Evolutionary conservation across 2,888 invertebrate genomes (phyloP).

Genomic region (Rhagonycha lutea): DNA sequence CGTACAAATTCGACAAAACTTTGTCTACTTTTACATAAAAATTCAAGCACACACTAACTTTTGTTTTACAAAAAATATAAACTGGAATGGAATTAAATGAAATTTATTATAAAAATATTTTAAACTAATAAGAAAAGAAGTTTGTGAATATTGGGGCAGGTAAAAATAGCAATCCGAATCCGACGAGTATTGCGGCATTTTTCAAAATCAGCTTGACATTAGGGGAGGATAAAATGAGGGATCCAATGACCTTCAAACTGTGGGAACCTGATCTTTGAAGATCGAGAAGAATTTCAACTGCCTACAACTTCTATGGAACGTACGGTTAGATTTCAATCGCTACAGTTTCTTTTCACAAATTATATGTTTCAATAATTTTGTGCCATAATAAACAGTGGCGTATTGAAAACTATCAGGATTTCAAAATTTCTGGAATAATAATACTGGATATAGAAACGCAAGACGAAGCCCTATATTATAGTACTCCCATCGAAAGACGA

Average conservation of each 20-base stretch:
- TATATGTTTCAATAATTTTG: too few relatives aligned
- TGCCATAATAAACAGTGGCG: too few relatives aligned
- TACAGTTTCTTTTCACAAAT: background rate
- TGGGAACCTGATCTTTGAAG: conserved; percentile 11
- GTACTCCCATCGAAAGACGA: too few relatives aligned
- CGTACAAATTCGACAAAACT: background rate
- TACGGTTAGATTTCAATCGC: background rate
- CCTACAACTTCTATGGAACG: background rate
- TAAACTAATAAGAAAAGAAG: too few relatives aligned
- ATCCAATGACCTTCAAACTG: conserved; percentile 15
- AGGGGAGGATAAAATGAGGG: conserved; percentile 18
- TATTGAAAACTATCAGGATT: too few relatives aligned
- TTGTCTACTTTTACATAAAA: background rate
- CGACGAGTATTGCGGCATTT: conserved; percentile 16
- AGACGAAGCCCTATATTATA: too few relatives aligned
- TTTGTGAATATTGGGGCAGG: conserved; percentile 10
- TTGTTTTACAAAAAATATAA: background rate
- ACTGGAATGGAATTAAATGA: too few relatives aligned
- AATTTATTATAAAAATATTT: too few relatives aligned
- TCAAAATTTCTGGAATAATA: too few relatives aligned
- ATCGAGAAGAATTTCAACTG: background rate
- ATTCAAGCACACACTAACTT: background rate
- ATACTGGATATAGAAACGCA: too few relatives aligned
- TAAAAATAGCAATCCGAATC: conserved; percentile 15
- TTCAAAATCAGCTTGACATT: conserved; percentile 18